phyloP scores from a whole-genome alignment of 1,140 invertebrate genomes.

The Trachymyrmex cornetzi region DNA sequence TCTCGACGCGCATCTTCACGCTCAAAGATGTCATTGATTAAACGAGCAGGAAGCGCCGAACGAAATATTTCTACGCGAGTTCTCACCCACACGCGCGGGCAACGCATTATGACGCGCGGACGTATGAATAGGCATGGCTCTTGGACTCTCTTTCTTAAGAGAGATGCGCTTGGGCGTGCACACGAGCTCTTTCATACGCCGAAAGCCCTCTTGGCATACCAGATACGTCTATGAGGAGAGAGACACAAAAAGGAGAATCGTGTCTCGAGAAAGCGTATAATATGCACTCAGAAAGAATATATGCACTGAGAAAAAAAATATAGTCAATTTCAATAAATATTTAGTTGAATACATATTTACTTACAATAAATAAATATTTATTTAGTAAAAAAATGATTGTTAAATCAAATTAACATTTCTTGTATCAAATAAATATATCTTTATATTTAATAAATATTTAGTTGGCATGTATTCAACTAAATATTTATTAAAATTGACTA shows the following conservation, averaged over 20 bases:
- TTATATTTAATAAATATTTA: no score
- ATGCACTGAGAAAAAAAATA: no score
- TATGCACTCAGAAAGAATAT: not conserved
- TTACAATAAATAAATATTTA: no score
- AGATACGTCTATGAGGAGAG: constrained; percentile 62
- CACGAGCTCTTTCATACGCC: constrained; percentile 68
- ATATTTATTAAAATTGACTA: no score
- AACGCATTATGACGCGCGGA: constrained; percentile 68
- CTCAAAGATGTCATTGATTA: constrained; percentile 81
- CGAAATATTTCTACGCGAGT: constrained; percentile 71
- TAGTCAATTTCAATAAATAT: no score
- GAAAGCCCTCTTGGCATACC: constrained; percentile 66
- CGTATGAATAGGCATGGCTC: constrained; percentile 73
- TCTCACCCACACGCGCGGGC: constrained; percentile 71
- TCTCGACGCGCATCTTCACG: constrained; percentile 69
- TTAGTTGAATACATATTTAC: no score
- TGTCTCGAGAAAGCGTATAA: constrained; percentile 35
- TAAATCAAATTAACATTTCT: no score
- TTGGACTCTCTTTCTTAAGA: constrained; percentile 60
- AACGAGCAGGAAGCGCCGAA: constrained; percentile 77
- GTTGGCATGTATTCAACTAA: no score
- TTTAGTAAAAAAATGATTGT: no score
- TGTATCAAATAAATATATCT: no score
- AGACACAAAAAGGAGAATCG: constrained; percentile 25
- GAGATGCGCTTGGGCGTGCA: constrained; percentile 74